Conservation (phyloP, 2,797 vertebrate genomes). For the Merluccius polli region DNA sequence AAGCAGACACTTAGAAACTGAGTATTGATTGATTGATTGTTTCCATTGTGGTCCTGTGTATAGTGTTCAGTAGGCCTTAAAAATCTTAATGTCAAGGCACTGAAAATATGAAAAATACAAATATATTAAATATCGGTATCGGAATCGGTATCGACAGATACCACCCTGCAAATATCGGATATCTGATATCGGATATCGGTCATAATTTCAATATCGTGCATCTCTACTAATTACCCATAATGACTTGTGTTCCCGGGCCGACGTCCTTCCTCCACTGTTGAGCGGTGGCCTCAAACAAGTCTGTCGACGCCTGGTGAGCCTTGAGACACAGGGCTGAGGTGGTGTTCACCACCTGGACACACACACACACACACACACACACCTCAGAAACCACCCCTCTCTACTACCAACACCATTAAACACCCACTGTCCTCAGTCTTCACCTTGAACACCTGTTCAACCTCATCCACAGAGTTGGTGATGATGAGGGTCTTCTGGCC, state of each 20-base stretch:
- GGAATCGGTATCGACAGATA: too few species aligned
- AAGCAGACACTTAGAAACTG: too few species aligned
- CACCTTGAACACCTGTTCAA: slow-evolving; percentile 82
- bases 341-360: slow-evolving; percentile 77
- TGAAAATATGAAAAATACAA: too few species aligned
- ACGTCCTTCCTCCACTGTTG: slow-evolving; percentile 81
- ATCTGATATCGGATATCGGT: too few species aligned
- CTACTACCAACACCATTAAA: not conserved
- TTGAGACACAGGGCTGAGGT: slow-evolving; percentile 80
- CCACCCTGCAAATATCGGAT: too few species aligned
- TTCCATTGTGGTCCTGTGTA: too few species aligned
- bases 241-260: slow-evolving; percentile 68
- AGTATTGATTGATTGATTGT: too few species aligned
- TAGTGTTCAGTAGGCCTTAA: too few species aligned
- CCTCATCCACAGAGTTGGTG: slow-evolving; percentile 73
- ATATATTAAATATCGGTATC: too few species aligned
- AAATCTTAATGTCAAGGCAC: too few species aligned
- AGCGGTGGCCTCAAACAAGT: slow-evolving; percentile 65
- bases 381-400: not conserved
- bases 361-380: not conserved
- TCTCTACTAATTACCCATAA: slow-evolving; percentile 89
- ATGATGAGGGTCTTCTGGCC: slow-evolving; percentile 86
- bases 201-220: too few species aligned
- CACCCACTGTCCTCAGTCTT: not conserved
- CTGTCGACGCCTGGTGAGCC: slow-evolving; percentile 67